Conservation (phyloP, 2,113 vertebrate genomes). For the Neolamprologus longior region DNA sequence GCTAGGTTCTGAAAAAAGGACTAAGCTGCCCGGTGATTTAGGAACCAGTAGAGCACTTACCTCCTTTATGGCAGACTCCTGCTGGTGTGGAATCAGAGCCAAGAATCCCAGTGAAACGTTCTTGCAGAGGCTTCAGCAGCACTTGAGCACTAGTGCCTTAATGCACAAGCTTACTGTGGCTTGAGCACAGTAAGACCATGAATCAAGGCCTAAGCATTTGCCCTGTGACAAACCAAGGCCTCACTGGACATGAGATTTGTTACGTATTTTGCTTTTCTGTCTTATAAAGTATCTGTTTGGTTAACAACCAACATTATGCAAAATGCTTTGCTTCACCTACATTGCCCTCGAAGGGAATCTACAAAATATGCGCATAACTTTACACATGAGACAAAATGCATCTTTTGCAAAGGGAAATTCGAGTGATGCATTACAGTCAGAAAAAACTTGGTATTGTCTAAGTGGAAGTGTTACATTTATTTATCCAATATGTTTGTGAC, state of each 20-base stretch:
- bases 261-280: not conserved
- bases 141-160: not conserved
- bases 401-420: not conserved
- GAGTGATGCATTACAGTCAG: not conserved
- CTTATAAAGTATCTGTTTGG: not conserved
- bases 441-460: not conserved
- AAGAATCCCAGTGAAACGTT: not conserved
- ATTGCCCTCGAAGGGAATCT: not conserved
- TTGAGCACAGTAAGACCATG: not conserved
- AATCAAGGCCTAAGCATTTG: not conserved
- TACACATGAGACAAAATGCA: not conserved
- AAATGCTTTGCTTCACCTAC: not conserved
- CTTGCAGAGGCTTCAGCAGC: not conserved
- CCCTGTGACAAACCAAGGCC: not conserved
- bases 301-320: not conserved
- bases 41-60: not conserved
- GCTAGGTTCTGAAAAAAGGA: not conserved
- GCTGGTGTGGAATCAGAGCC: not conserved
- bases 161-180: not conserved
- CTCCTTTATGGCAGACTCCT: not conserved
- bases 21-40: not conserved
- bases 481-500: not conserved
- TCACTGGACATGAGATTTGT: not conserved
- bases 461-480: not conserved
- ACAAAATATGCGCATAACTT: not conserved